Evolutionary conservation across 2,888 invertebrate genomes (phyloP).

Genomic region (Acronicta alni): DNA sequence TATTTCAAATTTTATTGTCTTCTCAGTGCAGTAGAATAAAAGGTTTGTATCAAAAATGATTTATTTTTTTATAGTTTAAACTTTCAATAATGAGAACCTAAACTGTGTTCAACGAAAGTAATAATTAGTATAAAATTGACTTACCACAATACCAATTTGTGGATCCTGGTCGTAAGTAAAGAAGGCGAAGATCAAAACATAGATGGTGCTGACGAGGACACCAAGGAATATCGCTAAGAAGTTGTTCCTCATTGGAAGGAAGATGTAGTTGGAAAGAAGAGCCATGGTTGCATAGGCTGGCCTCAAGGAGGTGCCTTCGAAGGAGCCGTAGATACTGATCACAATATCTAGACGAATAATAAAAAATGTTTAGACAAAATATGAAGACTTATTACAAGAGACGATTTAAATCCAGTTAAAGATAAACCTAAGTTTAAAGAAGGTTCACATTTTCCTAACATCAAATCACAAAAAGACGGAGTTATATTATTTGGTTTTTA

Average conservation of each 20-base stretch:
- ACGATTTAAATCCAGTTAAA: too few relatives aligned
- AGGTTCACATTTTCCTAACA: too few relatives aligned
- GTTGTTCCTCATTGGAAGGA: slow-evolving; percentile 94
- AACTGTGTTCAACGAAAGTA: too few relatives aligned
- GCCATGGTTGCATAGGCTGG: slow-evolving; percentile 93
- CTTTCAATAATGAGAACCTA: too few relatives aligned
- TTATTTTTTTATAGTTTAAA: too few relatives aligned
- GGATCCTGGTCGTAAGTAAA: slow-evolving; percentile 76
- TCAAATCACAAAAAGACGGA: too few relatives aligned
- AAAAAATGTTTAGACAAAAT: background rate
- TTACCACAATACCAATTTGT: slow-evolving; percentile 76
- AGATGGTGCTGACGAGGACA: slow-evolving; percentile 90
- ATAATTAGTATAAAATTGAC: slow-evolving; percentile 31
- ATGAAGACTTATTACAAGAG: too few relatives aligned
- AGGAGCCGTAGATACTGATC: slow-evolving; percentile 91
- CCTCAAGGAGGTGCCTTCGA: slow-evolving; percentile 86
- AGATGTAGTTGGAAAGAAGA: slow-evolving; percentile 94
- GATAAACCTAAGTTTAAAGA: too few relatives aligned
- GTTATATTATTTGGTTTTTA: too few relatives aligned
- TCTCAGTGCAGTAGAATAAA: too few relatives aligned
- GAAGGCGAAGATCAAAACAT: slow-evolving; percentile 87
- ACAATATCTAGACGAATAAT: slow-evolving; percentile 88
- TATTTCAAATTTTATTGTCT: too few relatives aligned
- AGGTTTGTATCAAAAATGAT: too few relatives aligned
- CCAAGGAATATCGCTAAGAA: slow-evolving; percentile 92